Percentiles rank a stretch among this genome's conserved stretches.
Evolutionary conservation across 1,140 invertebrate genomes (phyloP).

Genomic region (Lordiphosa clarofinis): DNA sequence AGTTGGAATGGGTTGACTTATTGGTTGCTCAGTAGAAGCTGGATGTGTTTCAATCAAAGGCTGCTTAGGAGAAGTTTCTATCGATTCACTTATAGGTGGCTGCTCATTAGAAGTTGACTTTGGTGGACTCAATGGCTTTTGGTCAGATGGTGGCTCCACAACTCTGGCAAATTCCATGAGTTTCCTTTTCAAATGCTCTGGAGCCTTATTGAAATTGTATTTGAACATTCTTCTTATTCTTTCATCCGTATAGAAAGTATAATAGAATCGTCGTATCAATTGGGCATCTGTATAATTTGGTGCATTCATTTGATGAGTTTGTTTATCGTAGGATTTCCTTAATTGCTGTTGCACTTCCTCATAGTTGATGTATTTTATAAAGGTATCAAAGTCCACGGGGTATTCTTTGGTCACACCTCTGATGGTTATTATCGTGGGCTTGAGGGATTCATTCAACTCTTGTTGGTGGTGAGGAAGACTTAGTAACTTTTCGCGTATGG

Average conservation of each 20-base stretch:
- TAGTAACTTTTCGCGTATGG: constrained; percentile 19
- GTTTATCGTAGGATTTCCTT: not conserved
- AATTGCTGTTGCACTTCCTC: constrained; percentile 3
- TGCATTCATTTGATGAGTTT: not conserved
- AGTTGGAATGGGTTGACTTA: too few species aligned
- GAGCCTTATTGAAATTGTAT: constrained; percentile 1
- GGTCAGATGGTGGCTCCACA: too few species aligned
- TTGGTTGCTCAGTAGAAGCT: too few species aligned
- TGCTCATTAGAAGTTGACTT: not conserved
- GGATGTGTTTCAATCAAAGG: too few species aligned
- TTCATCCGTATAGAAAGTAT: not conserved
- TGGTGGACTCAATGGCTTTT: too few species aligned
- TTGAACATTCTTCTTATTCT: not conserved
- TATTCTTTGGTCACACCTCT: not conserved
- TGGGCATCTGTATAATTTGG: not conserved
- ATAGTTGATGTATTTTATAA: constrained; percentile 9
- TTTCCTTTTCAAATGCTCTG: not conserved
- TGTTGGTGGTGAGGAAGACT: not conserved
- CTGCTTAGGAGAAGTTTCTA: not conserved
- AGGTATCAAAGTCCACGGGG: constrained; percentile 1
- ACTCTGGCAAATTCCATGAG: not conserved
- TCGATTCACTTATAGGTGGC: too few species aligned
- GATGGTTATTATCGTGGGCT: not conserved
- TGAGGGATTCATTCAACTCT: not conserved
- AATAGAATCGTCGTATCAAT: not conserved